These are phyloP conservation scores for Autographa pulchrina DNA, from an alignment of 2,888 invertebrate genomes.

Conservation along the genomic window DNA sequence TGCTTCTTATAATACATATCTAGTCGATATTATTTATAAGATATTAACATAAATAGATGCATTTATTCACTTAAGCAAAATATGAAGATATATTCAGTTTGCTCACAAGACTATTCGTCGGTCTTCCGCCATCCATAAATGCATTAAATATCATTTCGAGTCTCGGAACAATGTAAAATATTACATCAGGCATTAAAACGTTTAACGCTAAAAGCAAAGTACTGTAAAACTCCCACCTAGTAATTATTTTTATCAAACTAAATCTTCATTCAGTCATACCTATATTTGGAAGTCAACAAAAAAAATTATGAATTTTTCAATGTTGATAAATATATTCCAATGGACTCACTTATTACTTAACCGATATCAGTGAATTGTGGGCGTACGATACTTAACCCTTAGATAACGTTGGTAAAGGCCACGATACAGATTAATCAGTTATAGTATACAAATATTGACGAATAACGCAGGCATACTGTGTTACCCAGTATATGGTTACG, in stretches of 20 bases:
- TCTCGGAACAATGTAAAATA: not conserved
- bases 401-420: slow-evolving; percentile 38
- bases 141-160: not conserved
- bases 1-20: too few species aligned
- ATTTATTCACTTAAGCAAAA: too few species aligned
- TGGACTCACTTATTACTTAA: slow-evolving; percentile 34
- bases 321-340: slow-evolving; percentile 17
- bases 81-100: not conserved
- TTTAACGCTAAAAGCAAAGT: not conserved
- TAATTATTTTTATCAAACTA: too few species aligned
- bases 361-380: slow-evolving; percentile 11
- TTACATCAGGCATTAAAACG: not conserved
- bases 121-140: not conserved
- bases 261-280: not conserved
- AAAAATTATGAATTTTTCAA: too few species aligned
- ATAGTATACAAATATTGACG: slow-evolving; percentile 6
- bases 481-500: not conserved
- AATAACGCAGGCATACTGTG: not conserved
- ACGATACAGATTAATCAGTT: slow-evolving; percentile 13
- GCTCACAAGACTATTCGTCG: not conserved
- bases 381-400: slow-evolving; percentile 25
- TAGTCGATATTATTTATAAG: too few species aligned
- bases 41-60: too few species aligned
- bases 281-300: not conserved
- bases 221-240: not conserved